Evolutionary conservation across 2,113 vertebrate species (phyloP), one percentile per base, ranked within the genome.

Genomic region (Proteles cristata): DNA sequence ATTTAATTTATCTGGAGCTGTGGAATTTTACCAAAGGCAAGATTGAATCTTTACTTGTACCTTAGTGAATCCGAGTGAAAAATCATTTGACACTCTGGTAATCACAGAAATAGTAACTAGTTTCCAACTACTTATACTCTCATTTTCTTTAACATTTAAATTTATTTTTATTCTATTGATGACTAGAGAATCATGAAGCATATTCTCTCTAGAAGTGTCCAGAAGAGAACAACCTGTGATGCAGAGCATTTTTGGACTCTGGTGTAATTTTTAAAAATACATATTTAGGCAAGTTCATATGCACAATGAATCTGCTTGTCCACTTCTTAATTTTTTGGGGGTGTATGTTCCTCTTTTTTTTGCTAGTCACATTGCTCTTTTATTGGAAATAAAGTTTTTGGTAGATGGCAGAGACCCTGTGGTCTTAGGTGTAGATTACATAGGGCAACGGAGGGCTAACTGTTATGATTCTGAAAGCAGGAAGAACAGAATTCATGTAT

Each of bases 1-100:
- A 85, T 89, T 89, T 66, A 31, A 89, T 97, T 94, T 80, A 96
- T 21, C 92, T 66, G 31, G 61, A 76, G 35, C 31, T 95, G 17
- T 77, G 21, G 50, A 92, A 95, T 89, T 95, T 96, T 71, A 61
- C 71, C 19, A 92, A 92, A 88, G 58, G 25, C 79, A 96, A 63
- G 55, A 80, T 68, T 84, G 79, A 82, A 66, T 94, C 35, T 95
- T 95, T 93, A 58, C 63, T 84, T 95, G 43, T 66, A 85, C 4
- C 28, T 68, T 23, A 76, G 16, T 95, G 81, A 88, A 76, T 95
- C 43, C 55, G 53, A 95, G 48, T 93, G 45, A 97, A 92, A 95
- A 81, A 77, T 84, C 35, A 73, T 83, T 96, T 88, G 48, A 65
- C 12, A 55, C 5, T 90, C 35, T 93, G 77, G n/a, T 86, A 86